phyloP scores from a whole-genome alignment of 2,113 vertebrate species.

The Pachyramphus minor region DNA sequence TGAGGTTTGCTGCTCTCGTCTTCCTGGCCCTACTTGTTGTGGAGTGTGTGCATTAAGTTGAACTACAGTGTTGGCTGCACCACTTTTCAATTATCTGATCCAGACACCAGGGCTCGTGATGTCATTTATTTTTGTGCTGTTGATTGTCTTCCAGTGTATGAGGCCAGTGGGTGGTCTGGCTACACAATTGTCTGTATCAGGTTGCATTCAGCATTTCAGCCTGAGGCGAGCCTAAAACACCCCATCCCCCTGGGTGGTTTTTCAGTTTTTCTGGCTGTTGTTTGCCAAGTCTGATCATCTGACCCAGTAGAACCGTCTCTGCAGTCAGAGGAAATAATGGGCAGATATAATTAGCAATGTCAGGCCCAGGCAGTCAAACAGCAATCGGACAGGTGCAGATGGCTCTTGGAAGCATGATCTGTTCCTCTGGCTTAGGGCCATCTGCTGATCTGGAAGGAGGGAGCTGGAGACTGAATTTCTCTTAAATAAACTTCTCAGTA shows the following conservation, averaged over 20 bases:
- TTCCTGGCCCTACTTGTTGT: background rate
- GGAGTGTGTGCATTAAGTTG: background rate
- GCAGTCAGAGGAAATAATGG: background rate
- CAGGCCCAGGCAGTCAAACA: background rate
- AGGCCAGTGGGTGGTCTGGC: background rate
- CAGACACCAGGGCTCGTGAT: background rate
- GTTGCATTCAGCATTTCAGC: background rate
- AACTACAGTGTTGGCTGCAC: rapidly evolving
- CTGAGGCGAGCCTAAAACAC: background rate
- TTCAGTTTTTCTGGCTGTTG: background rate
- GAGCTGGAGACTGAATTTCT: background rate
- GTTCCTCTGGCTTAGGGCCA: background rate
- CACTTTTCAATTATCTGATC: background rate
- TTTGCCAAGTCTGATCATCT: background rate
- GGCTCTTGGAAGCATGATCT: background rate
- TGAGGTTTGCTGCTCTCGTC: background rate
- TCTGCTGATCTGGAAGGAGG: background rate
- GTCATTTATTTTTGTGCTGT: background rate
- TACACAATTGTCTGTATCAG: background rate
- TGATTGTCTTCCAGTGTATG: background rate
- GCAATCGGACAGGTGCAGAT: background rate
- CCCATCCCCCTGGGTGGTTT: background rate
- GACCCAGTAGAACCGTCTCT: background rate
- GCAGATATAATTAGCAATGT: slow-evolving; percentile 14
- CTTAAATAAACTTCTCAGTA: background rate